Base-by-base conservation (phyloP, 2,797 vertebrate species). In the Sebastiscus albofasciatus region DNA sequence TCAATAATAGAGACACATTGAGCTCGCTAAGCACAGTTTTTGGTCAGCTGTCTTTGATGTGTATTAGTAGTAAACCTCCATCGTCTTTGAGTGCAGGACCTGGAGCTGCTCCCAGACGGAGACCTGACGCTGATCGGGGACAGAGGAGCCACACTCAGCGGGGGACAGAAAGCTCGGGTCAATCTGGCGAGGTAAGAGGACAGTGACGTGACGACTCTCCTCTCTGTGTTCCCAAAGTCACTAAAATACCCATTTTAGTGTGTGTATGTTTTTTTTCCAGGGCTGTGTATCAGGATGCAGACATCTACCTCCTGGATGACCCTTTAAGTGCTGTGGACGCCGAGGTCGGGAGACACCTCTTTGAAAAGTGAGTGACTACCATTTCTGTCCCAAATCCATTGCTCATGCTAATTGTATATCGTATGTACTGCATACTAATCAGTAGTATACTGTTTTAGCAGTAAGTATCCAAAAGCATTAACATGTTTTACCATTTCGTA, bases 111-210 rank as follows among this genome's bases (percentile, higher is more conserved):
- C 74, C 96, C 96, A 4, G 84, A 98, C 3, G 97, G 98, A 55
- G 98, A 99, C 84, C 88, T 97, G 83, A 98, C 98, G 0, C 69
- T 97, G 64, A 97, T 99, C 64, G 98, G 98, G 83, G 98, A 99
- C 92, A 91, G 97, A 83, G 98, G 98, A 60, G 95, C 97, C 75
- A 99, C 97, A 0, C 94, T 99, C 77, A 99, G 98, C 0, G 98
- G 98, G 42, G 98, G 98, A 13, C 98, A 99, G 93, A 99, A 97
- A 78, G 97, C 98, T 3, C 96, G 98, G 3, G 92, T 99, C 61
- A 99, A 97, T 89, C 93, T 99, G 13, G 98, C 98, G 14, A 97
- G 98, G 98, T 95, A 76, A 46, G 27, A 42, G 27, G 3, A 42
- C 8, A 29, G 7, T 4, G 18, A 66, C 7, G 0, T 4, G 18